Evolutionary conservation across 2,888 invertebrate genomes (phyloP).

Genomic region (Sepiola atlantica): DNA sequence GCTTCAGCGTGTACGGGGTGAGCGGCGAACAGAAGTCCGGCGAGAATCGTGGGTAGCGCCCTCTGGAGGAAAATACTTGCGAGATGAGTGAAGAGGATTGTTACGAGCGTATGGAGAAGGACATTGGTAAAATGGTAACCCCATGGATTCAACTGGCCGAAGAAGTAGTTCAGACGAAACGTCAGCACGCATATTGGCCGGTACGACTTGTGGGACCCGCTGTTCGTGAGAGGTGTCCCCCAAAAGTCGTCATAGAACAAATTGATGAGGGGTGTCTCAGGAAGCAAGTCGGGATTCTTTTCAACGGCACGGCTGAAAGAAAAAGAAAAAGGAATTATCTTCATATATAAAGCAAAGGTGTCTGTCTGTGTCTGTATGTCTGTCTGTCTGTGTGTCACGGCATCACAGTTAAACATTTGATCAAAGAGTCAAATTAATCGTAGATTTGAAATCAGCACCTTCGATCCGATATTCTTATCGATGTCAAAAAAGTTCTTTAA

Average conservation of each 20-base stretch:
- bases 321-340: constrained; percentile 49
- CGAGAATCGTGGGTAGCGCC: constrained; percentile 79
- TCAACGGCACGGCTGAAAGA: constrained; percentile 91
- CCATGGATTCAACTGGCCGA: constrained; percentile 77
- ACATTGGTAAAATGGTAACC: constrained; percentile 92
- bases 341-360: too few relatives aligned
- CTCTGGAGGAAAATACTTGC: constrained; percentile 77
- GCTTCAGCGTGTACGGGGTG: constrained; percentile 98
- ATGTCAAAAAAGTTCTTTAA: too few relatives aligned
- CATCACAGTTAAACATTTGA: too few relatives aligned
- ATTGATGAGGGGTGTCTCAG: constrained; percentile 84
- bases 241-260: constrained; percentile 96
- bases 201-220: constrained; percentile 97
- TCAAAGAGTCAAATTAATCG: too few relatives aligned
- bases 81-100: constrained; percentile 86
- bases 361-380: too few relatives aligned
- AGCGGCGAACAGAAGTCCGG: constrained; percentile 91
- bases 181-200: constrained; percentile 92
- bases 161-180: constrained; percentile 88
- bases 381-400: too few relatives aligned
- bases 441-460: too few relatives aligned
- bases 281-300: constrained; percentile 92
- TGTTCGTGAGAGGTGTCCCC: constrained; percentile 94
- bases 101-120: constrained; percentile 88
- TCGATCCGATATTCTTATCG: too few relatives aligned